A percentile compares a stretch with the other conserved stretches of the same genome.
Conservation (phyloP, 2,113 vertebrate genomes). For the Neogobius melanostomus region DNA sequence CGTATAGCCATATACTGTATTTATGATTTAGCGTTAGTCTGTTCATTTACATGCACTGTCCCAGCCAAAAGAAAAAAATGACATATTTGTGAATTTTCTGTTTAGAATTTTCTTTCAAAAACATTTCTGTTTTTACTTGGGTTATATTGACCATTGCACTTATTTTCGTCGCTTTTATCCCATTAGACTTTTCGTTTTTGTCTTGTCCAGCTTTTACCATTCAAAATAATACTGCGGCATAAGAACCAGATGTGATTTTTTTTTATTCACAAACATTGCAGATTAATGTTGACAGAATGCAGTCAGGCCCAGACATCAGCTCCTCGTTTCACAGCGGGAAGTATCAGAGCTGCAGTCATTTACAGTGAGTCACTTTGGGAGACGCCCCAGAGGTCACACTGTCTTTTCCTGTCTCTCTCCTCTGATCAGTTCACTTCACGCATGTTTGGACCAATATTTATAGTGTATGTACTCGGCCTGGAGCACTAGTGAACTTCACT, state of each 20-base stretch:
- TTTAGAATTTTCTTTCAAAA: too few relatives aligned
- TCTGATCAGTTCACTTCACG: slow-evolving; percentile 11
- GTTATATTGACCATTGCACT: too few relatives aligned
- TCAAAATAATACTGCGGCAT: slow-evolving; percentile 13
- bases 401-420: slow-evolving; percentile 21
- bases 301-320: slow-evolving; percentile 50
- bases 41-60: too few relatives aligned
- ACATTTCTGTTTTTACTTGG: too few relatives aligned
- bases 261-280: slow-evolving; percentile 19
- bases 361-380: slow-evolving; percentile 54
- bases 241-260: slow-evolving; percentile 32
- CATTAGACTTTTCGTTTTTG: too few relatives aligned
- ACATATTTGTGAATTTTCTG: too few relatives aligned
- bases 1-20: too few relatives aligned
- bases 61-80: too few relatives aligned
- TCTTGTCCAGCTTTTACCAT: neutral
- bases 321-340: slow-evolving; percentile 37
- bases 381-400: slow-evolving; percentile 41
- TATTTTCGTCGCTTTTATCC: too few relatives aligned
- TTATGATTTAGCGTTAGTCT: too few relatives aligned
- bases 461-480: too few relatives aligned
- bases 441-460: slow-evolving; percentile 19
- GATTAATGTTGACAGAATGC: slow-evolving; percentile 46
- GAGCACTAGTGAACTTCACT: too few relatives aligned
- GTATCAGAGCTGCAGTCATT: slow-evolving; percentile 31